Conservation (phyloP, 2,113 vertebrate species). For the Dasyornis broadbenti region DNA sequence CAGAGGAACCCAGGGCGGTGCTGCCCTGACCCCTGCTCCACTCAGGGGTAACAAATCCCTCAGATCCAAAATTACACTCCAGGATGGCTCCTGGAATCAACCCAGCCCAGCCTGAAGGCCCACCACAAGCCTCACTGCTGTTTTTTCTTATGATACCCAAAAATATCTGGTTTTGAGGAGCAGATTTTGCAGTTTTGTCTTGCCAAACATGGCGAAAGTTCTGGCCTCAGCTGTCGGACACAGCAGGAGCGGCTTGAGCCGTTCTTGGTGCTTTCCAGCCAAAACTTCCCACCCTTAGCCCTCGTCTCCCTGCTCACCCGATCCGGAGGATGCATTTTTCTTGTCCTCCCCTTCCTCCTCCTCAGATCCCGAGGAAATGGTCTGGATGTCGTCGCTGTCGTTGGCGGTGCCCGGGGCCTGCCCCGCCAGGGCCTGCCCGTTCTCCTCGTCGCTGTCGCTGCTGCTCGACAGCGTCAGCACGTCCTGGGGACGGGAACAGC, state of each 20-base stretch:
- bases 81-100: neutral
- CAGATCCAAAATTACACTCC: accelerated
- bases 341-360: constrained; percentile 85
- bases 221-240: accelerated
- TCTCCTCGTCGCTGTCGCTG: constrained; percentile 74
- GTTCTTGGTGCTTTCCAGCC: neutral
- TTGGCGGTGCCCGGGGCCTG: constrained; percentile 60
- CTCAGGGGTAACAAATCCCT: accelerated
- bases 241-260: neutral
- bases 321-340: constrained; percentile 60
- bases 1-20: accelerated
- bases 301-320: neutral
- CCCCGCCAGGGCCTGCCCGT: constrained; percentile 9
- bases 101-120: neutral
- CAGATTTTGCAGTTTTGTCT: accelerated
- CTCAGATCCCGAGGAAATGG: constrained; percentile 92
- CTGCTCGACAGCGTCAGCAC: constrained; percentile 88
- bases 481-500: constrained; percentile 57
- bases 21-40: neutral
- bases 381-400: constrained; percentile 96
- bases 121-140: accelerated
- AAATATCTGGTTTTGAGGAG: accelerated
- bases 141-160: accelerated
- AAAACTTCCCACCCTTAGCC: neutral
- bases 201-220: accelerated